phyloP scores from a whole-genome alignment of 1,140 invertebrate species.

The Leptinotarsa defecta region DNA sequence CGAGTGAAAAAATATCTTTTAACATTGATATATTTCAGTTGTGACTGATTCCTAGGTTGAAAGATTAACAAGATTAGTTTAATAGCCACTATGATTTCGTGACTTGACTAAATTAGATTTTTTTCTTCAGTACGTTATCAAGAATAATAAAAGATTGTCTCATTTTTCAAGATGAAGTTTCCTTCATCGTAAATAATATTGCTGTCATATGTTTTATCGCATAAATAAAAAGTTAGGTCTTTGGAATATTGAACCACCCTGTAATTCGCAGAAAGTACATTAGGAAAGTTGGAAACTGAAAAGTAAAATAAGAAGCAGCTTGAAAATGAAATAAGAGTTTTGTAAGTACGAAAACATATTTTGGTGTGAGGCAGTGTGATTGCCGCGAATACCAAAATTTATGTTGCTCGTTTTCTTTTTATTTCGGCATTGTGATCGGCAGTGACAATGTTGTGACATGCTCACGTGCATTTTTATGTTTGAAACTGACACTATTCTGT shows the following conservation, averaged over 20 bases:
- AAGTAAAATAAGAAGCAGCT: slow-evolving; percentile 26
- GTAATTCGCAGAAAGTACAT: neutral
- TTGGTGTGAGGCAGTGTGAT: neutral
- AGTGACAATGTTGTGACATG: slow-evolving; percentile 49
- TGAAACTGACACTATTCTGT: neutral
- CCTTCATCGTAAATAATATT: too few species aligned
- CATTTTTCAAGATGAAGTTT: too few species aligned
- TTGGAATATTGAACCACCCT: neutral
- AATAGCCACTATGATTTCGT: too few species aligned
- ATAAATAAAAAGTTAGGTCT: too few species aligned
- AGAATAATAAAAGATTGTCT: too few species aligned
- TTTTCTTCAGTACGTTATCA: too few species aligned
- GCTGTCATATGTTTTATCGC: too few species aligned
- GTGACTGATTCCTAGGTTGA: too few species aligned
- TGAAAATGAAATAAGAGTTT: slow-evolving; percentile 19
- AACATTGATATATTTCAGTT: too few species aligned
- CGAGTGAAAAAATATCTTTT: too few species aligned
- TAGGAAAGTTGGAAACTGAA: slow-evolving; percentile 12
- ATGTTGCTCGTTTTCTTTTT: slow-evolving; percentile 11
- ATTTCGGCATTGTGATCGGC: slow-evolving; percentile 23
- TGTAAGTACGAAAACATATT: neutral
- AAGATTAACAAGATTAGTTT: too few species aligned
- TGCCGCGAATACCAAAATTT: slow-evolving; percentile 17
- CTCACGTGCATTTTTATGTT: slow-evolving; percentile 43
- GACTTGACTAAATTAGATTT: too few species aligned